Base-by-base conservation (phyloP, 1,140 invertebrate genomes). In the Rhagoletis zephyria region DNA sequence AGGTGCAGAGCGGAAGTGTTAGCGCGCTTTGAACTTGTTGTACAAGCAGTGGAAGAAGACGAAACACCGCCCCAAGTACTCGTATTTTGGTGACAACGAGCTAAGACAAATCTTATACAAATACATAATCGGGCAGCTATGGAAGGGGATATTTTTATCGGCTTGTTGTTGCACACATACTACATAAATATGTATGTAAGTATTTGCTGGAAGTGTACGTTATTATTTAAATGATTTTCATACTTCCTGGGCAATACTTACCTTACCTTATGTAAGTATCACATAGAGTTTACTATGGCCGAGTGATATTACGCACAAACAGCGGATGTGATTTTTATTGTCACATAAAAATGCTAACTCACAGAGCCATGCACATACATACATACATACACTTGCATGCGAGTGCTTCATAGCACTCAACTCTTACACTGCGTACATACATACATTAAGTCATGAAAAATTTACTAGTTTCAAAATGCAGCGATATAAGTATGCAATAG, bases 281-380 rank as follows among this genome's bases (percentile, higher is more conserved):
- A 12, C 10, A 67, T 7, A 67, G 2, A 67, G 10, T 40, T 67
- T 2, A 4, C 2, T 4, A 3, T 3, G 56, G 74, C 74, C 16
- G 51, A 19, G 74, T 45, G 45, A 48, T 81, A 48, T 56, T 19
- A n/a, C 6, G 3, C n/a, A 1, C 48, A 81, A 81, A 81, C 51
- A 81, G 48, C 74, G 74, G 74, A 81, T 81, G 74, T 59, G 48
- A 81, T 81, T 81, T 81, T 81, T 81, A 81, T 81, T 81, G 74
- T 56, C 45, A 81, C n/a, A 56, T 4, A 51, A 56, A 56, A 19
- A 81, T 10, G n/a, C 48, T 14, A 45, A 12, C n/a, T 4, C 12
- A 63, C 7, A 30, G 30, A 30, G 30, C 30, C 30, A 74, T 42
- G 5, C 48, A 81, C 6, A 30, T 12, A 81, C n/a, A 59, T n/a